Evolutionary conservation across 2,888 invertebrate genomes (phyloP), one percentile per base, ranked within the genome.

Genomic region (Beris morrisii): DNA sequence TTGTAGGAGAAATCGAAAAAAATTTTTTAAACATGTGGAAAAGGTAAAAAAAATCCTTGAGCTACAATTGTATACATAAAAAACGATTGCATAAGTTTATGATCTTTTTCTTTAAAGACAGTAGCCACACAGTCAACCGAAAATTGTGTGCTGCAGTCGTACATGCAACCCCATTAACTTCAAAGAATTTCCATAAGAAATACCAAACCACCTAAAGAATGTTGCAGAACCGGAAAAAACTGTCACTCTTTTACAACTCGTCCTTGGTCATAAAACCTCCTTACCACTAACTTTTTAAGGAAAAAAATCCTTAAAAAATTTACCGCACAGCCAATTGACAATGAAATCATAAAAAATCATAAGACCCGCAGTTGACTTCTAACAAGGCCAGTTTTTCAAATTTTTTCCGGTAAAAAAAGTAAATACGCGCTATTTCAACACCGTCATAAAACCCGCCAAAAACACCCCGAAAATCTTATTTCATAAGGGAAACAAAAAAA

Each of bases 391-490:
- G 45, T 58, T 44, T 46, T 58, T 58, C 45, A 45, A 57, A 58
- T 45, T 58, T 22, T 58, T 58, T 44, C 22, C 58, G 58, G 38
- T 58, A 28, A 58, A 28, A 46, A 58, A 30, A 30, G 12, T 28
- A 46, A n/a, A 38, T 9, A 46, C 28, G 45, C 58, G 56, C 44
- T 52, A 58, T 30, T 22, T 12, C 28, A 56, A 13, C 55, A 56
- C 43, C 22, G 30, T 45, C 58, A 58, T 58, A 58, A 58, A 58
- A 58, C 58, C 58, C 45, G 45, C 58, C 45, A 58, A 58, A 56
- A 58, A 58, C 43, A 28, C 44, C 56, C 44, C 44, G 43, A 15
- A 52, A 52, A 52, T 13, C 54, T 28, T 15, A 13, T 13, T 4
- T 31, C 31, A 4, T 31, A 31, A 56, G n/a, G 6, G 43, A 43